Base-by-base conservation (phyloP, 1,140 invertebrate genomes). In the Piezodorus guildinii region DNA sequence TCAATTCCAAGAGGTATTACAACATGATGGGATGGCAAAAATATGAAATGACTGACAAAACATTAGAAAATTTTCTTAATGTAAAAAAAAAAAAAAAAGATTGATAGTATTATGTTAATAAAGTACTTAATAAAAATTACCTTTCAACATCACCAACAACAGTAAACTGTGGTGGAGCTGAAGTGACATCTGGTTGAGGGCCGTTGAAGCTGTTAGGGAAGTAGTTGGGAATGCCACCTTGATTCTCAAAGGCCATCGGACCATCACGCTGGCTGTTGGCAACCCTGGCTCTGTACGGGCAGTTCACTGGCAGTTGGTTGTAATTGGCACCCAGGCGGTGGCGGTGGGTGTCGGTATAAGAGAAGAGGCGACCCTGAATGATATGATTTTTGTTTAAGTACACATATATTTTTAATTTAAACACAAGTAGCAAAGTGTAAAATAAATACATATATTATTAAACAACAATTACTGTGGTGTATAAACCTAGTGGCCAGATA, bases 121-220 rank as follows among this genome's bases (percentile, higher is more conserved):
- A n/a, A n/a, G n/a, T n/a, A n/a, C n/a, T n/a, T n/a, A n/a, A 39
- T 10, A 39, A 39, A 10, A 39, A 39, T 10, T 23, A 73, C 73
- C 70, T 73, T 5, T 52, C 68, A 21, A 83, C 79, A 69, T 84
- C 80, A 25, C 80, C 83, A 65, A 73, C 64, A n/a, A 74, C 58
- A 39, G 62, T 59, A 49, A 70, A 77, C 15, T 69, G 69, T 16
- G 58, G 65, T 14, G 51, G 60, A 15, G 80, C 75, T 61, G 77
- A 79, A 46, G 80, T 70, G 0, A 78, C 77, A 27, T 64, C 62
- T 39, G 83, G 81, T 34, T 80, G 74, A 0, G 92, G 91, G 0
- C 93, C 94, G 65, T 77, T 77, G 75, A 97, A 98, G 65, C 92
- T 96, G 75, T 98, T 98, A 0, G 96, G 96, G 78, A 84, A 95